phyloP scores from a whole-genome alignment of 1,140 invertebrate genomes.

The Hestina assimilis region DNA sequence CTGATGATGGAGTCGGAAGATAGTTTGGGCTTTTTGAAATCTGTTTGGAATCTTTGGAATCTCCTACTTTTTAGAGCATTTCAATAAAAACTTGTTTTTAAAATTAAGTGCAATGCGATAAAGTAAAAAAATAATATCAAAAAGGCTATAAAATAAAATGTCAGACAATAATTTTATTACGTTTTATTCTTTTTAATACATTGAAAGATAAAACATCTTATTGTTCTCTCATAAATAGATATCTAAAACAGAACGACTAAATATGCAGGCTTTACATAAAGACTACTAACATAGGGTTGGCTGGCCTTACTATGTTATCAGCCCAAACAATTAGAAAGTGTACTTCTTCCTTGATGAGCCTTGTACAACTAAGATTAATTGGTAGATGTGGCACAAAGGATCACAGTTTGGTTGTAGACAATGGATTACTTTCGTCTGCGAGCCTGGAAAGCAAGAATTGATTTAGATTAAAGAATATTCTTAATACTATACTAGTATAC shows the following conservation, averaged over 20 bases:
- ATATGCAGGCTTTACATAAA: background rate
- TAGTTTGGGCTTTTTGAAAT: no score
- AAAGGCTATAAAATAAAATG: background rate
- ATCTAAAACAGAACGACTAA: conserved; percentile 25
- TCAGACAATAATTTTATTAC: conserved; percentile 35
- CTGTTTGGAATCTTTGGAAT: background rate
- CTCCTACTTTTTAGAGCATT: no score
- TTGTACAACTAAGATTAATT: conserved; percentile 32
- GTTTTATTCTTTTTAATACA: conserved; percentile 36
- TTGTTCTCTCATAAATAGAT: no score
- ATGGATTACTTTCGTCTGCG: conserved; percentile 44
- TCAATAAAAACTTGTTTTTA: no score
- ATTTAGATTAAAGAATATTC: background rate
- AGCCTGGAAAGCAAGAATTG: conserved; percentile 34
- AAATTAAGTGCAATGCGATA: background rate
- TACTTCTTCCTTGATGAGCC: conserved; percentile 10
- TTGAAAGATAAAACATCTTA: conserved; percentile 27
- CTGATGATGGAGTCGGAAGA: no score
- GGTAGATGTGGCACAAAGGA: conserved; percentile 20
- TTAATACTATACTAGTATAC: no score
- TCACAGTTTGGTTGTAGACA: conserved; percentile 21
- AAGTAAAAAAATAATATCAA: background rate
- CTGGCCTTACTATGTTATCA: conserved; percentile 2
- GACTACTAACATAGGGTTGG: background rate
- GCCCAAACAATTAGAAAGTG: background rate